Conservation (phyloP, 1,140 invertebrate genomes). For the Leptopilina boulardi region DNA sequence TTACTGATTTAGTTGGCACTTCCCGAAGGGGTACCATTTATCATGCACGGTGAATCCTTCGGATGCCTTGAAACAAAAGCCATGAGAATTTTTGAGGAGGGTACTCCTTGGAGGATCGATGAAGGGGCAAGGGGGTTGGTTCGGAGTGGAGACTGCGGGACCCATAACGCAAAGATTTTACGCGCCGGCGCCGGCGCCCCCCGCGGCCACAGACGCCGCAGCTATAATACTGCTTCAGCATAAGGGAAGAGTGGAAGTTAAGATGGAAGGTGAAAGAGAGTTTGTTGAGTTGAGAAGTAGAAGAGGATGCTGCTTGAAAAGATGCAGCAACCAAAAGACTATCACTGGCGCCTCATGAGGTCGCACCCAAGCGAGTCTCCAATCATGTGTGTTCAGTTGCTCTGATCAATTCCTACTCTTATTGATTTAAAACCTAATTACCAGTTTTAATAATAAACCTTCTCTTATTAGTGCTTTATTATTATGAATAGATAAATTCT, state of each 20-base stretch:
- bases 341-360: conserved; percentile 59
- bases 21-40: conserved; percentile 66
- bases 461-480: too few species aligned
- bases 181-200: conserved; percentile 75
- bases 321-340: conserved; percentile 36
- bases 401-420: neutral
- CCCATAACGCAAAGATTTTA: conserved; percentile 75
- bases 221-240: conserved; percentile 67
- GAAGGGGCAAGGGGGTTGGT: conserved; percentile 53
- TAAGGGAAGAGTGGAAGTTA: conserved; percentile 51
- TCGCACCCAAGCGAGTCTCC: conserved; percentile 36
- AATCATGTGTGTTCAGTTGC: neutral
- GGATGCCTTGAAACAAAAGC: conserved; percentile 73
- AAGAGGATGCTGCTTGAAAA: conserved; percentile 3
- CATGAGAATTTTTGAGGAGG: conserved; percentile 65
- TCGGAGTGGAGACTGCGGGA: conserved; percentile 39
- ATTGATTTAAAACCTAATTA: neutral
- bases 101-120: conserved; percentile 48
- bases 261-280: conserved; percentile 41
- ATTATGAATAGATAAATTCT: too few species aligned
- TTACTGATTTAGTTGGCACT: conserved; percentile 33
- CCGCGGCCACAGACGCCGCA: conserved; percentile 76
- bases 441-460: too few species aligned
- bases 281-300: conserved; percentile 21
- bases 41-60: conserved; percentile 65